phyloP scores from a whole-genome alignment of 2,113 vertebrate species.

The Anhinga rufa region DNA sequence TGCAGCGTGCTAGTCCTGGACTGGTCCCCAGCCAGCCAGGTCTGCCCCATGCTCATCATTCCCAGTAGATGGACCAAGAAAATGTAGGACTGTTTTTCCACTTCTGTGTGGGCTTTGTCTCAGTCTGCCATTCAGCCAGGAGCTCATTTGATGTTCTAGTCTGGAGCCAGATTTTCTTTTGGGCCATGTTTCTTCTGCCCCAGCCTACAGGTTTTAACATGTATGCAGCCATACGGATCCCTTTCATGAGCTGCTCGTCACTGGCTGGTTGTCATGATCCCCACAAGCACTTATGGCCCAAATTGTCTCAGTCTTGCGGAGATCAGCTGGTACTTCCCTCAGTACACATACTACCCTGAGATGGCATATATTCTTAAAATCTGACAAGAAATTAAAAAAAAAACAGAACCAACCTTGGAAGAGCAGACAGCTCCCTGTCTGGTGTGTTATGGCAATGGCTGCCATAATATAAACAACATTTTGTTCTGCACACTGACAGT shows the following conservation, averaged over 20 bases:
- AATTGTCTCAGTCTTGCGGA: constrained; percentile 7
- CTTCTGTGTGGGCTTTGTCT: background rate
- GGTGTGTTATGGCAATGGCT: background rate
- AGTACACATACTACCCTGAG: background rate
- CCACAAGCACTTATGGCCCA: background rate
- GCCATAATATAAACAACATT: constrained; percentile 26
- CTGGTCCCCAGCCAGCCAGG: background rate
- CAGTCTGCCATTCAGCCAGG: background rate
- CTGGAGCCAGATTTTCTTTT: background rate
- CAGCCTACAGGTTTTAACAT: background rate
- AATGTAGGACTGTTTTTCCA: background rate
- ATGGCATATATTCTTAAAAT: background rate
- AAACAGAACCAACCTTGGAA: background rate
- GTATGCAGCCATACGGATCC: background rate
- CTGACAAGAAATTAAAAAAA: background rate
- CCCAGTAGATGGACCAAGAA: background rate
- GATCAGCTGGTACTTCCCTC: background rate
- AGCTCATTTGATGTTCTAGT: background rate
- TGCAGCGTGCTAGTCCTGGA: background rate
- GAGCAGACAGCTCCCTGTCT: background rate
- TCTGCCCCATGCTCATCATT: background rate
- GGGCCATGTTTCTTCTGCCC: background rate
- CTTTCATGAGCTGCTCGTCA: background rate
- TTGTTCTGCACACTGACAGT: background rate
- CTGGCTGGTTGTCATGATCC: background rate